These are phyloP conservation scores for Calyptomena viridis DNA, from an alignment of 2,113 vertebrate genomes.

Conservation along the genomic window DNA sequence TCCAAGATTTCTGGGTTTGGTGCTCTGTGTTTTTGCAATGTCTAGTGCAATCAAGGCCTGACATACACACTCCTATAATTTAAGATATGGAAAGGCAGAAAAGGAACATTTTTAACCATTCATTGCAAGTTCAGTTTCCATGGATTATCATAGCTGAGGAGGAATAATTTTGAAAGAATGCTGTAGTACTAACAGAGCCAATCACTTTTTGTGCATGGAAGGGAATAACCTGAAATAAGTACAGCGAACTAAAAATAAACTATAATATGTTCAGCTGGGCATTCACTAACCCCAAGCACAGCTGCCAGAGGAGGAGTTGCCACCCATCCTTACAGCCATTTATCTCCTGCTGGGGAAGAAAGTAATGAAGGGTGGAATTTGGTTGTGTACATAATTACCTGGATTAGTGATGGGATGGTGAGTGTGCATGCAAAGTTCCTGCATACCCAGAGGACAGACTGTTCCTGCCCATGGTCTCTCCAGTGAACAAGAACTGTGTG, in stretches of 20 bases:
- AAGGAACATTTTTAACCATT: not conserved
- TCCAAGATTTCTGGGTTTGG: not conserved
- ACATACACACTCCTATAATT: not conserved
- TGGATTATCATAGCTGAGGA: not conserved
- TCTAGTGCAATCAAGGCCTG: not conserved
- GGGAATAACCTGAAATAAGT: not conserved
- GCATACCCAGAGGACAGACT: not conserved
- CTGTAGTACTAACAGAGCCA: not conserved
- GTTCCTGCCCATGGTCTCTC: not conserved
- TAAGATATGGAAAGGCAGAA: not conserved
- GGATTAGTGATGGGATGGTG: not conserved
- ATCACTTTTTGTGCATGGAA: not conserved
- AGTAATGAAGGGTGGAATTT: not conserved
- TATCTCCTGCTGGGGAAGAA: not conserved
- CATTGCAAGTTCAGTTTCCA: not conserved
- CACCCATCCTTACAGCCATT: not conserved
- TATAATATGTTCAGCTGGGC: not conserved
- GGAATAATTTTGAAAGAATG: not conserved
- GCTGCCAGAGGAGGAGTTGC: not conserved
- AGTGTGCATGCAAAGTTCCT: not conserved
- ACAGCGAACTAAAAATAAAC: not conserved
- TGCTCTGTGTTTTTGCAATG: not conserved
- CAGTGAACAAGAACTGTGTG: not conserved
- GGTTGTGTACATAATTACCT: conserved; percentile 1
- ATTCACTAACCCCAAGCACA: not conserved